Base-by-base conservation (phyloP, 2,797 vertebrate species). In the Spinus pinus region DNA sequence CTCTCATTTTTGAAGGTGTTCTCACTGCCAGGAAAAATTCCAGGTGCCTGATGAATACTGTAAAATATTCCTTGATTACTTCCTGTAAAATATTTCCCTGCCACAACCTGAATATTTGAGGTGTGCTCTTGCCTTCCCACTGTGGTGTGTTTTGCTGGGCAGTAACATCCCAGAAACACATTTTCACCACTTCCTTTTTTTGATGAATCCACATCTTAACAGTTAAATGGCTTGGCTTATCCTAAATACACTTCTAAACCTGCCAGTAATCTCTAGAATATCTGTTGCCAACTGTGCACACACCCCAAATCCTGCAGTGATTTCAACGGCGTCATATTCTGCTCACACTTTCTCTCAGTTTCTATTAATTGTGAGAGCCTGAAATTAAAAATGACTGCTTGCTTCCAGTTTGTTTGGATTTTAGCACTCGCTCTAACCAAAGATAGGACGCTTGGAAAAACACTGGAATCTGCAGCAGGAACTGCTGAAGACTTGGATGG, bases 401-500 rank as follows among this genome's bases (percentile, higher is more conserved):
- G 58, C 30, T 79, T 74, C 78, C 54, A 81, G 28, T 77, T 81
- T 62, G n/a, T 56, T 13, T 88, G 88, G 57, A 94, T 97, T 88
- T 92, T 86, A 86, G 91, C 88, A 91, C 88, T 73, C 57, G 28
- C 86, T 96, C 74, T 79, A 90, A 67, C 74, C 90, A 58, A 83
- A 97, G 94, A 96, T 71, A 93, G 88, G 85, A 79, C 44, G 30
- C 74, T 94, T 97, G 79, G 66, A 89, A 91, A 96, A 96, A 86
- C 61, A 95, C 78, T 57, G 70, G 93, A 94, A 92, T 54, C 64
- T 93, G 86, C 85, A 92, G 70, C 82, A 91, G 91, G 81, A 90
- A 31, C 71, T 89, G 90, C 90, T 94, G 46, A 93, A 96, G 73
- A 80, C 67, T 91, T 94, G 70, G 69, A 86, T 90, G 56, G 74